Evolutionary conservation across 2,888 invertebrate species (phyloP).

Genomic region (Dexiosoma caninum): DNA sequence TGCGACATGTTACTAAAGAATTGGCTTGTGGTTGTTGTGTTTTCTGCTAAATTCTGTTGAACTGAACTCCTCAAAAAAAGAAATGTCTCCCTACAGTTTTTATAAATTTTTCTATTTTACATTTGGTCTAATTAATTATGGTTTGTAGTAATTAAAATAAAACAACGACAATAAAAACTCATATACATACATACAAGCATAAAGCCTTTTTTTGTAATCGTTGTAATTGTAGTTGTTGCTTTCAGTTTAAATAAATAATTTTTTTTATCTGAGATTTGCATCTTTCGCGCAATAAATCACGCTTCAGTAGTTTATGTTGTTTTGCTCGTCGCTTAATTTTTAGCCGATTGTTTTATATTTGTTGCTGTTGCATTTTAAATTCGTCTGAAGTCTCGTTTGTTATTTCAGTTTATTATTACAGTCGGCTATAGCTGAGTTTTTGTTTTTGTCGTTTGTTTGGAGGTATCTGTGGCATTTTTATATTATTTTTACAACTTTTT

Average conservation of each 20-base stretch:
- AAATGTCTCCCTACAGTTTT: background rate
- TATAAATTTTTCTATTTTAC: background rate
- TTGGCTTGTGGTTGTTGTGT: background rate
- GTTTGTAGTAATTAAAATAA: conserved; percentile 51
- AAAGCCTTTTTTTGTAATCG: background rate
- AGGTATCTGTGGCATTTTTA: conserved; percentile 1
- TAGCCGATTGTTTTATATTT: conserved; percentile 1
- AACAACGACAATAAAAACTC: background rate
- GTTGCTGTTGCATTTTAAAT: conserved; percentile 37
- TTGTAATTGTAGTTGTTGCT: conserved; percentile 24
- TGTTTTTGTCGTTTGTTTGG: conserved; percentile 28
- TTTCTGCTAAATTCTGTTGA: background rate
- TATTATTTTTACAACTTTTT: background rate
- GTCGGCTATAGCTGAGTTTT: background rate
- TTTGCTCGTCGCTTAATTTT: conserved; percentile 47
- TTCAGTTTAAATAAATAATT: conserved; percentile 48
- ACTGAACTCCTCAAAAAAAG: conserved; percentile 4
- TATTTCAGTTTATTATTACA: conserved; percentile 67
- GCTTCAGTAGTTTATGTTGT: conserved; percentile 66
- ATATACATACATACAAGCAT: background rate
- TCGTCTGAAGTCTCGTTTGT: conserved; percentile 48
- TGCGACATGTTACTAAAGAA: background rate
- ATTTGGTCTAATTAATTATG: conserved; percentile 58
- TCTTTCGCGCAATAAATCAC: conserved; percentile 69
- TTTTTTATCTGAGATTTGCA: conserved; percentile 70